Percentiles rank a stretch among this genome's conserved stretches.
Evolutionary conservation across 2,113 vertebrate genomes (phyloP).

Genomic region (Corynorhinus townsendii): DNA sequence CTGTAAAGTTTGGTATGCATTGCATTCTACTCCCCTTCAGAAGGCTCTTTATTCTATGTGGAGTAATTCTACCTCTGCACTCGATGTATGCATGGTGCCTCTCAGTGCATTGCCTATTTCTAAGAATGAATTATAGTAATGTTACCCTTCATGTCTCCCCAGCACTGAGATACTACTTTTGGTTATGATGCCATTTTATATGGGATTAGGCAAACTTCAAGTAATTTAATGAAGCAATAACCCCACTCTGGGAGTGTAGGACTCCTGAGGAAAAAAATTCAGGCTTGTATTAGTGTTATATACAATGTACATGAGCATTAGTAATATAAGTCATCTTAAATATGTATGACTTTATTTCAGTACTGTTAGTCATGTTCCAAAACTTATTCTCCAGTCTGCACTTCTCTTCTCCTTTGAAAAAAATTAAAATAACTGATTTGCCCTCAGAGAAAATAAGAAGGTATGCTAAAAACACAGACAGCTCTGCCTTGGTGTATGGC

Average conservation of each 20-base stretch:
- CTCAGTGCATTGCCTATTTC: constrained; percentile 56
- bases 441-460: background rate
- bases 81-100: constrained; percentile 68
- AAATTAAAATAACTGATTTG: constrained; percentile 35
- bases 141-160: constrained; percentile 66
- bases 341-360: constrained; percentile 49
- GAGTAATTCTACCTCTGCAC: constrained; percentile 63
- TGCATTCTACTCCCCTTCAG: constrained; percentile 49
- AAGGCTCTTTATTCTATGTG: constrained; percentile 51
- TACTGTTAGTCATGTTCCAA: constrained; percentile 35
- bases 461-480: background rate
- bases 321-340: constrained; percentile 64
- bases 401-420: constrained; percentile 60
- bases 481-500: background rate
- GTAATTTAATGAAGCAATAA: constrained; percentile 79
- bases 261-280: constrained; percentile 41
- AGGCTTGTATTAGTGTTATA: constrained; percentile 56
- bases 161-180: constrained; percentile 73
- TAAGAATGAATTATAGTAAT: constrained; percentile 78
- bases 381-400: constrained; percentile 37
- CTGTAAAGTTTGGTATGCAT: constrained; percentile 47
- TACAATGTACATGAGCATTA: constrained; percentile 50
- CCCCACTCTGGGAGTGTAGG: constrained; percentile 39
- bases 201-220: constrained; percentile 75
- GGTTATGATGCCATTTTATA: constrained; percentile 65